Base-by-base conservation (phyloP, 2,797 vertebrate species). In the Erpetoichthys calabaricus region DNA sequence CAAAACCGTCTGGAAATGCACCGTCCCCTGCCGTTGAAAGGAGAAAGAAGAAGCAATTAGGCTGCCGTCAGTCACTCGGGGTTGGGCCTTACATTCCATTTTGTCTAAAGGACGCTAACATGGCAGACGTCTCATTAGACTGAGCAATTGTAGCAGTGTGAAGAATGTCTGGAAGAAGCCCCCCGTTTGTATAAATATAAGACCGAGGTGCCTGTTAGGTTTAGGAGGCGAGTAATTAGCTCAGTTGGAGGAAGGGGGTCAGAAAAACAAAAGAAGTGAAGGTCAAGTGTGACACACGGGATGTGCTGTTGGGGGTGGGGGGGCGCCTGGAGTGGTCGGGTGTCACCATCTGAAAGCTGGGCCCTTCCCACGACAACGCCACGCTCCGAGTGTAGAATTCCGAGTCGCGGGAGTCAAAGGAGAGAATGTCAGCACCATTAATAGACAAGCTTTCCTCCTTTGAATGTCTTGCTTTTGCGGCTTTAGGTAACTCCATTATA, bases 191-290 rank as follows among this genome's bases (percentile, higher is more conserved):
- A 63, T 63, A 66, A 55, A 3, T 61, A 53, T 42, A 51, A 65
- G 62, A 54, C 1, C 6, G 57, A 64, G 69, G 63, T 65, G 71
- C 41, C 53, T 62, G 62, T 61, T 63, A 76, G 58, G 59, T 56
- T 61, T 53, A 66, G 25, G 25, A 25, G 25, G 25, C 25, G 25
- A 71, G 67, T 76, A 69, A 64, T 60, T 71, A 74, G 69, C 73
- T 25, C 67, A 68, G 74, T 75, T 68, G 65, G 64, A 76, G 77
- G 71, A 70, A 70, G 72, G 72, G 76, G 68, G 72, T 76, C 65
- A 73, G 65, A 60, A 67, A 66, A 68, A 67, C 62, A 66, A 68
- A 74, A 73, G 69, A 63, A 53, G 65, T 70, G 64, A 56, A 10
- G 67, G 68, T 72, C 71, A 63, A 60, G 64, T 65, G 47, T 9